A percentile compares a stretch with the other conserved stretches of the same genome.
Evolutionary conservation across 1,140 invertebrate species (phyloP).

Genomic region (Zaprionus lachaisei): DNA sequence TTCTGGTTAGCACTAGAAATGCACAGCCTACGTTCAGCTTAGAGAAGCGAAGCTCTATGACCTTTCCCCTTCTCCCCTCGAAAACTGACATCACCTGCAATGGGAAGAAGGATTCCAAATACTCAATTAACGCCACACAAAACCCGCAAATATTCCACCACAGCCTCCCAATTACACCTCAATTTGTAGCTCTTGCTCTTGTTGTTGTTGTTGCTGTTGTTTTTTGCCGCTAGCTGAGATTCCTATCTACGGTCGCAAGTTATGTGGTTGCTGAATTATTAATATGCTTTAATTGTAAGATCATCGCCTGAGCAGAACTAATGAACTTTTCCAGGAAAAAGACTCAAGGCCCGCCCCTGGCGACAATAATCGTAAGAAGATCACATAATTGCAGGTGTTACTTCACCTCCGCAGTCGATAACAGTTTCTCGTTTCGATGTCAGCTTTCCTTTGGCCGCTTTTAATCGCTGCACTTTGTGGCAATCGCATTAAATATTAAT

Average conservation of each 20-base stretch:
- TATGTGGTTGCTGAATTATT: slow-evolving; percentile 40
- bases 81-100: background rate
- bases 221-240: background rate
- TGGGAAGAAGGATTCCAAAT: background rate
- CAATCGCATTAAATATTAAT: slow-evolving; percentile 45
- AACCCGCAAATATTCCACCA: slow-evolving; percentile 31
- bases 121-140: slow-evolving; percentile 47
- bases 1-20: background rate
- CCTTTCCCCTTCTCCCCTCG: too few relatives aligned
- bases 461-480: slow-evolving; percentile 11
- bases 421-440: slow-evolving; percentile 19
- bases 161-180: slow-evolving; percentile 51
- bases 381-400: background rate
- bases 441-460: background rate
- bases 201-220: background rate
- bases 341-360: background rate
- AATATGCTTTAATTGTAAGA: slow-evolving; percentile 38
- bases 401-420: slow-evolving; percentile 5
- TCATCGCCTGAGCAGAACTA: slow-evolving; percentile 21
- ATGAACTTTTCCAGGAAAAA: slow-evolving; percentile 16
- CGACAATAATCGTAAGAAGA: slow-evolving; percentile 8
- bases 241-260: background rate
- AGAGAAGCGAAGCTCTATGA: too few relatives aligned
- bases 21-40: background rate
- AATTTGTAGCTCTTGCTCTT: slow-evolving; percentile 20